These are phyloP conservation scores for Synergus gifuensis DNA, from an alignment of 2,888 invertebrate species.

Conservation along the genomic window DNA sequence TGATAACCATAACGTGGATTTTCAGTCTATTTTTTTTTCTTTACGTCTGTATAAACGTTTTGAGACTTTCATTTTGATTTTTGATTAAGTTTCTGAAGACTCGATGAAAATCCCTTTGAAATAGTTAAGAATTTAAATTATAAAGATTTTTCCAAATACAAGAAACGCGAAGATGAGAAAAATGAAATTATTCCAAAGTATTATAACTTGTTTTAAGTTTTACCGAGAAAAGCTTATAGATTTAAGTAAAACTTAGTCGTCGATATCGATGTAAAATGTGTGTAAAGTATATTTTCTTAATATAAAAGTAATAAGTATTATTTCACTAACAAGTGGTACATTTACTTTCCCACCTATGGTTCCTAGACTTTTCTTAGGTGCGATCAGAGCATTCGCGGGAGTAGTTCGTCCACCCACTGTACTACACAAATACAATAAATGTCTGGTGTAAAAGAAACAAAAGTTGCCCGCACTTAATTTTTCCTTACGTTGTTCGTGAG, in stretches of 20 bases:
- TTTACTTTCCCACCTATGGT: background rate
- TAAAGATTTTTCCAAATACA: too few relatives aligned
- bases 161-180: too few relatives aligned
- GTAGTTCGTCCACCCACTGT: constrained; percentile 21
- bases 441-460: constrained; percentile 8
- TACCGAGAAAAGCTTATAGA: background rate
- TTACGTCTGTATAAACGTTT: background rate
- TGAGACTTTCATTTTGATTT: background rate
- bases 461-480: constrained; percentile 25
- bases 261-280: background rate
- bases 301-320: background rate
- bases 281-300: background rate
- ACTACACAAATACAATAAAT: constrained; percentile 1
- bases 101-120: background rate
- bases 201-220: too few relatives aligned
- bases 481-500: background rate
- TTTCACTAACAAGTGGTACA: background rate
- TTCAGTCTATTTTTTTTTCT: background rate
- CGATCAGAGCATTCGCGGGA: constrained; percentile 9
- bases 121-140: too few relatives aligned
- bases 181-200: too few relatives aligned
- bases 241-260: background rate
- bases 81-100: background rate
- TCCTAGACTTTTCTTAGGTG: background rate
- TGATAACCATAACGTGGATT: background rate